Base-by-base conservation (phyloP, 2,113 vertebrate genomes). In the Cyphomyrus plagiostoma region DNA sequence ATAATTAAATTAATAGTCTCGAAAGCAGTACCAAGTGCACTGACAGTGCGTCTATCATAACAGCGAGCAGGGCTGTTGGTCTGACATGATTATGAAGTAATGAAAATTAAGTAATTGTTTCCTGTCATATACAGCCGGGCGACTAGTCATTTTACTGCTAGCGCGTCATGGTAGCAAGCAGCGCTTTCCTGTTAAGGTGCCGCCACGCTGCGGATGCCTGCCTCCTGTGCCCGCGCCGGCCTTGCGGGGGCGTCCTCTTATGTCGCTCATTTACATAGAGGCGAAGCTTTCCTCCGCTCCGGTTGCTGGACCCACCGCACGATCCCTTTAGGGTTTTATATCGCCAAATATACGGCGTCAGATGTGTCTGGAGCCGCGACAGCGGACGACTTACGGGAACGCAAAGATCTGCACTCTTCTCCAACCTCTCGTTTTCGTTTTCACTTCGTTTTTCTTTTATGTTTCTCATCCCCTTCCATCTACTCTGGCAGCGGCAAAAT, bases 361-460 rank as follows among this genome's bases (percentile, higher is more conserved):
- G 7, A 45, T 48, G 84, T 26, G 82, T 30, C 11, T 13, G 19
- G 83, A 85, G 42, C 10, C 46, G 23, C 21, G 21, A 9, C 13
- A 2, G 23, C 48, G 26, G 21, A 52, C 48, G 50, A 30, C 26
- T 10, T 15, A 23, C 50, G 50, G 23, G 9, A 26, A 21, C 48
- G 85, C 42, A 10, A 10, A 11, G 26, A 26, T 53, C 48, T 6
- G 48, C 50, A 50, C 48, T 11, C 23, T 39, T n/a, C 21, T 49
- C 10, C 21, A 35, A n/a, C 1, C n/a, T 21, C 49, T 15, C 48
- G n/a, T 53, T 26, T 39, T 86, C 49, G 21, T 19, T 88, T 45
- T 88, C 87, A 66, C 53, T 88, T 88, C 53, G 53, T 17, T 39
- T 88, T 58, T 62, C 56, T 10, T 83, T 89, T 35, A 39, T 35